A percentile compares a stretch with the other conserved stretches of the same genome.
phyloP scores from a whole-genome alignment of 2,113 vertebrate genomes.

The Oenanthe melanoleuca region DNA sequence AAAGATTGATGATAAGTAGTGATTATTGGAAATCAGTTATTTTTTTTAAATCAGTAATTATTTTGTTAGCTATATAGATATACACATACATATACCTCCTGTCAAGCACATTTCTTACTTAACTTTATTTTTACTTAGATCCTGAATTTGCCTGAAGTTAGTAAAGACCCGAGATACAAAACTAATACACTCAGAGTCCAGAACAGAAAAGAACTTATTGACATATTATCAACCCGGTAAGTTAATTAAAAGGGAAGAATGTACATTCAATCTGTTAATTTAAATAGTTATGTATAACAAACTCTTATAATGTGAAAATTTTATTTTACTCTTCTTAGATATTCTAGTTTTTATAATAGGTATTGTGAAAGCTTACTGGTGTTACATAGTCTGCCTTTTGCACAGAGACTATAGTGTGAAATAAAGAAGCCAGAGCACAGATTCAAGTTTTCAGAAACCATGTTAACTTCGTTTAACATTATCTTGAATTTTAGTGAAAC shows the following conservation, averaged over 20 bases:
- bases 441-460: neutral
- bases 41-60: neutral
- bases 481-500: neutral
- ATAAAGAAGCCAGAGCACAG: neutral
- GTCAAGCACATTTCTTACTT: neutral
- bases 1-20: neutral
- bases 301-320: neutral
- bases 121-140: constrained; percentile 76
- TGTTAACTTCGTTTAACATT: neutral
- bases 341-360: neutral
- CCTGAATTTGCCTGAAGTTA: constrained; percentile 79
- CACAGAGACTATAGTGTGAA: neutral
- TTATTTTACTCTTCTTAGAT: neutral
- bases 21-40: neutral
- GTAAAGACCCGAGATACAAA: constrained; percentile 81
- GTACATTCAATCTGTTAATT: neutral
- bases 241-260: neutral
- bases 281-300: neutral
- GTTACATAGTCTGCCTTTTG: neutral
- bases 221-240: constrained; percentile 82
- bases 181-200: constrained; percentile 88
- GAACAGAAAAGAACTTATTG: constrained; percentile 84
- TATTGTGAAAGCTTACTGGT: neutral
- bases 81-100: neutral
- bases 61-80: neutral